phyloP scores from a whole-genome alignment of 1,140 invertebrate genomes.

The Aleiodes sp. region DNA sequence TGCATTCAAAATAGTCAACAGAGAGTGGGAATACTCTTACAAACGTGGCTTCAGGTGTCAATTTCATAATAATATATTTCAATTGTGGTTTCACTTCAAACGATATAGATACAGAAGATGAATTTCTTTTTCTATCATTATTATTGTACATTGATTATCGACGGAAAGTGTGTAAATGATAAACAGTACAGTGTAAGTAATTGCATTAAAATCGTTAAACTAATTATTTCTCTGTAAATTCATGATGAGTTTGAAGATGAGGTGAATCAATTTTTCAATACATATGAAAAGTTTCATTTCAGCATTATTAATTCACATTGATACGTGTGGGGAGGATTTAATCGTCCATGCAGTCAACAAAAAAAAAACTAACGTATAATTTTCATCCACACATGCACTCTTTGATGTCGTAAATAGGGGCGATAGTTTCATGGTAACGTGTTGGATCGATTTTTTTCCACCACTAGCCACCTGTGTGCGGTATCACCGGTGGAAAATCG shows the following conservation, averaged over 20 bases:
- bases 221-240: too few relatives aligned
- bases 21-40: constrained; percentile 99
- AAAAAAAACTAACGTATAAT: neutral
- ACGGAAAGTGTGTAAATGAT: constrained; percentile 26
- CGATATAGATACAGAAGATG: constrained; percentile 94
- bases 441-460: constrained; percentile 54
- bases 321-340: too few relatives aligned
- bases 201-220: too few relatives aligned
- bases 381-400: neutral
- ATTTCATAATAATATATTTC: constrained; percentile 99
- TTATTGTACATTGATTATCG: too few relatives aligned
- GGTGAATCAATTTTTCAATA: too few relatives aligned
- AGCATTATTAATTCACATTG: too few relatives aligned
- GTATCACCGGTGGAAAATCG: constrained; percentile 35
- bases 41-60: constrained; percentile 98
- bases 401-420: constrained; percentile 14
- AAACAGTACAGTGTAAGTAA: neutral
- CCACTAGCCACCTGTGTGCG: constrained; percentile 43
- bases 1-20: constrained; percentile 98
- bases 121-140: constrained; percentile 42
- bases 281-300: too few relatives aligned
- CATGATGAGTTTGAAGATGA: too few relatives aligned
- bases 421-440: constrained; percentile 12
- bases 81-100: constrained; percentile 99
- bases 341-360: neutral